Percentiles rank a stretch among this genome's conserved stretches.
These are phyloP conservation scores for Brachyhypopomus gauderio DNA, from an alignment of 2,113 vertebrate species.

Conservation along the genomic window DNA sequence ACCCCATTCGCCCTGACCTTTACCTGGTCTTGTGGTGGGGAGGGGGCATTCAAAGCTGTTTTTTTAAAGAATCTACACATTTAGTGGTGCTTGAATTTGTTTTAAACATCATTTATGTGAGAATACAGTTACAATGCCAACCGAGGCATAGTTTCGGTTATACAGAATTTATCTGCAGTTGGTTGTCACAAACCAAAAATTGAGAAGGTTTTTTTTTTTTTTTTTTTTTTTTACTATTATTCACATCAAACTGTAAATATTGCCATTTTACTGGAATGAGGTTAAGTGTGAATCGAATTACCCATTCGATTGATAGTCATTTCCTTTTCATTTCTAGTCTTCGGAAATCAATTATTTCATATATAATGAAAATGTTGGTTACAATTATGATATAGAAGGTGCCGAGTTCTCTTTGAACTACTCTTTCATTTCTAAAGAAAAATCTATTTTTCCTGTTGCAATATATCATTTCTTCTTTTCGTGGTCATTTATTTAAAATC, in stretches of 20 bases:
- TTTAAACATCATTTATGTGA: conserved; percentile 31
- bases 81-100: conserved; percentile 48
- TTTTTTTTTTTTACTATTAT: conserved; percentile 1
- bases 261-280: conserved; percentile 55
- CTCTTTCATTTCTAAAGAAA: conserved; percentile 67
- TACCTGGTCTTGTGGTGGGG: conserved; percentile 16
- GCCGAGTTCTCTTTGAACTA: conserved; percentile 75
- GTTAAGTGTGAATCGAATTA: conserved; percentile 49
- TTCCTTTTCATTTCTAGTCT: conserved; percentile 58
- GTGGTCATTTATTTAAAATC: conserved; percentile 79
- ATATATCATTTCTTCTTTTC: conserved; percentile 74
- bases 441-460: conserved; percentile 80
- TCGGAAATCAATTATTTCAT: conserved; percentile 66
- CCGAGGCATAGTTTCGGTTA: background rate
- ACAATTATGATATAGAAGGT: conserved; percentile 75
- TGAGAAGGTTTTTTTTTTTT: conserved; percentile 8
- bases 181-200: conserved; percentile 41
- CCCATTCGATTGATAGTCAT: conserved; percentile 56
- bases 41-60: conserved; percentile 45
- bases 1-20: conserved; percentile 15
- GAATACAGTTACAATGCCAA: conserved; percentile 23
- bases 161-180: conserved; percentile 33
- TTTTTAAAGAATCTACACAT: conserved; percentile 60
- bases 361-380: conserved; percentile 65
- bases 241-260: conserved; percentile 50